Evolutionary conservation across 2,888 invertebrate species (phyloP), one percentile per base, ranked within the genome.

Genomic region (Gastracanthus pulcherrimus): DNA sequence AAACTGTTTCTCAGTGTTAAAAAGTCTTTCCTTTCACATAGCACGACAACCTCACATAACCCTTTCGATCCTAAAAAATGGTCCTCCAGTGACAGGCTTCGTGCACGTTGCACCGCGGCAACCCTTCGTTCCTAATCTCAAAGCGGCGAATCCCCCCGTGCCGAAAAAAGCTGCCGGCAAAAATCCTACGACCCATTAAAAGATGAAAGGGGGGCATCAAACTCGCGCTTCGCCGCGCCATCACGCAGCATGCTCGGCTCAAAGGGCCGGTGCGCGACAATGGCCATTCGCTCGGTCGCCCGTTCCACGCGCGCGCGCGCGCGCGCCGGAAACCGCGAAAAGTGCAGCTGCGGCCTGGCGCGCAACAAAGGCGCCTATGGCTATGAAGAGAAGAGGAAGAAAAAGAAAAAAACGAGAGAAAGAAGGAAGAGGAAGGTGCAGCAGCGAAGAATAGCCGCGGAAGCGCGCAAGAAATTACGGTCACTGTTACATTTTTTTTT

Each of bases 401-500:
- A 45, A 60, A 60, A 13, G 23, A 45, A 55, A 45, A 48, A 19
- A 69, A n/a, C n/a, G 26, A 69, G 19, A 19, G 13, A 29, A 71
- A 48, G 26, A 69, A 69, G 7, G n/a, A n/a, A 6, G 34, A 34
- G 2, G 34, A 48, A 69, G 48, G 31, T 29, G 48, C 16, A 38
- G 41, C 41, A 4, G 60, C 6, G 67, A 79, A 45, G 72, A 58
- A 45, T 58, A 31, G 23, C 51, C 31, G 58, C 67, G 60, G 41
- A 13, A 69, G 77, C 31, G 58, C 67, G 60, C 55, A 13, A 69
- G 77, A 81, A 77, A 81, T 81, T 81, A 81, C 81, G 81, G 81
- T 81, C 81, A 81, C 77, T 81, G 81, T 81, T 78, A 81, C 81
- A 70, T 48, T 81, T 81, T 77, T 74, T 74, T 55, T 48, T 66